Evolutionary conservation across 2,888 invertebrate species (phyloP), one percentile per base, ranked within the genome.

Genomic region (Temnothorax ravouxi): DNA sequence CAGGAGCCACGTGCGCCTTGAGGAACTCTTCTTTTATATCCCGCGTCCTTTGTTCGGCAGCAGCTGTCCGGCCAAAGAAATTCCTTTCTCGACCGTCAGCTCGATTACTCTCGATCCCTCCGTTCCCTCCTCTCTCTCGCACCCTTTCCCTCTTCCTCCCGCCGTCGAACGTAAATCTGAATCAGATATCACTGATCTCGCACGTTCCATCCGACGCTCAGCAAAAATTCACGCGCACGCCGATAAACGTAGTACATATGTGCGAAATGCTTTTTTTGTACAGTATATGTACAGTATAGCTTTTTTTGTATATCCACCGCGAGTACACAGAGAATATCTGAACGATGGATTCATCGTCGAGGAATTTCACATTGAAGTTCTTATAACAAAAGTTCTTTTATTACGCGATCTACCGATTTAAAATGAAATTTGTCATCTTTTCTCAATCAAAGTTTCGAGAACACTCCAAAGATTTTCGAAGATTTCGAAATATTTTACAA

Each of bases 41-140:
- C 90, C 91, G 91, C 89, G 88, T 91, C 91, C 92, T 93, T 93
- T 93, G 92, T 94, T 93, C 93, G 91, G 88, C 91, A 90, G 91
- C 93, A 94, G 94, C 94, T 94, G 93, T 94, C 93, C 93, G 91
- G 88, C 91, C 89, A 89, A 92, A 93, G 94, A 92, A 94, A 94
- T 94, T 94, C 93, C 94, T 93, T 91, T 93, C 92, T 91, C 91
- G 90, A 91, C 90, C 91, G 91, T 92, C 93, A 90, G 88, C 81
- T 79, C 84, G 86, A 77, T 84, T 84, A 84, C 85, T 72, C 69
- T 84, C 77, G 64, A 85, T 86, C 83, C 88, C 81, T 84, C 77
- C 76, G 13, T 47, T 25, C 44, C 50, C 44, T 25, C 56, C 67
- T 41, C 47, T 84, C 81, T 83, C 83, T 56, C 62, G 59, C 74